Base-by-base conservation (phyloP, 1,140 invertebrate species). In the Lordiphosa stackelbergi region DNA sequence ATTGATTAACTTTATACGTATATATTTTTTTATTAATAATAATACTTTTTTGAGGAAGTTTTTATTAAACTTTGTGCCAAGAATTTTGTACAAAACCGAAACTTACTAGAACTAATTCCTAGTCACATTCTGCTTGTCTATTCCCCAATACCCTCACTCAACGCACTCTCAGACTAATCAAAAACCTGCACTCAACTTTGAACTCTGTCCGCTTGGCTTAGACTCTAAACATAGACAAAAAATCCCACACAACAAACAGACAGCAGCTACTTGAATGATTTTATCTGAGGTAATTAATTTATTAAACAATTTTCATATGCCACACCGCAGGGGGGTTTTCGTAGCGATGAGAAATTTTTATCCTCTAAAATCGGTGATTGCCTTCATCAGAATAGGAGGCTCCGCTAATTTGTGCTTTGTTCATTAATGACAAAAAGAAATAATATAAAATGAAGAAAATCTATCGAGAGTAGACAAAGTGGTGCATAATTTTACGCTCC, bases 241-340 rank as follows among this genome's bases (percentile, higher is more conserved):
- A 31, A 31, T 31, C 28, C 28, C 28, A 31, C 28, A 31, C 28
- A 31, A 31, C 28, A 31, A 31, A 31, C 28, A 31, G 28, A 5
- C 28, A 40, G 35, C n/a, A 35, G 58, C 60, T 52, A 51, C 58
- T 62, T 61, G 58, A 55, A 47, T 48, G 64, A 66, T 66, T 12
- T 28, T 66, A 57, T 66, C 63, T 52, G 12, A 37, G 58, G 36
- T 68, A 70, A 68, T 70, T 68, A 63, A 70, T 70, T 70, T 70
- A 68, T 68, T 53, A 63, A 68, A 58, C 31, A 36, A 57, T 63
- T 66, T 62, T 57, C 53, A 42, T 51, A 58, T 66, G 63, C 64
- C 19, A 45, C 59, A 34, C 47, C 13, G 41, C 24, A n/a, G 51
- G 51, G 51, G 38, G 28, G 28, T 53, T 31, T 10, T 28, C n/a